These are phyloP conservation scores for Emydocephalus ijimae DNA, from an alignment of 2,113 vertebrate genomes.

Conservation along the genomic window DNA sequence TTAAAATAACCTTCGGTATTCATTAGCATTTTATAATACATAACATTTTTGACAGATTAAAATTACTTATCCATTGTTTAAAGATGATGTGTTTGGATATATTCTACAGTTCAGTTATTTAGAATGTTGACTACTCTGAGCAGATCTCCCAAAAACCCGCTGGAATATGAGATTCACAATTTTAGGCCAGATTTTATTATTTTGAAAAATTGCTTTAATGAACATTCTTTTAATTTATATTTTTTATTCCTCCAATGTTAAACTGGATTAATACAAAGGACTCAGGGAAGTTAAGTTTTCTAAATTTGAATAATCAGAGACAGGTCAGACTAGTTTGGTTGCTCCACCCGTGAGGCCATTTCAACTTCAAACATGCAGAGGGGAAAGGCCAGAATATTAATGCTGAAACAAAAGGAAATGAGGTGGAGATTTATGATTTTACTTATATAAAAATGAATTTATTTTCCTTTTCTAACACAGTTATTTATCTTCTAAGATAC, in stretches of 20 bases:
- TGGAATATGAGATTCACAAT: neutral
- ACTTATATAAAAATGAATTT: neutral
- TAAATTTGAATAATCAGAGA: slow-evolving; percentile 37
- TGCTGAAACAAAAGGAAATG: slow-evolving; percentile 41
- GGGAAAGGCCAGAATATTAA: slow-evolving; percentile 42
- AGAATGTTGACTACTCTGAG: neutral
- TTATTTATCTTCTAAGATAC: neutral
- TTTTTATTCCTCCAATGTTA: neutral
- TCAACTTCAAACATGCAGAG: slow-evolving; percentile 48
- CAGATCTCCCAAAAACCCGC: neutral
- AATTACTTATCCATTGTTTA: neutral
- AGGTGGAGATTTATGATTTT: neutral
- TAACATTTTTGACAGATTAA: neutral
- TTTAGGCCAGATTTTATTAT: neutral
- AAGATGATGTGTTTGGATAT: neutral
- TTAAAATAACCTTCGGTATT: neutral
- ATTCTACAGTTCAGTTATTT: neutral
- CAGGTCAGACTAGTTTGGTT: slow-evolving; percentile 41
- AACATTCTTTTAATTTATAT: neutral
- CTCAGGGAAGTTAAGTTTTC: neutral
- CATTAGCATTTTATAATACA: neutral
- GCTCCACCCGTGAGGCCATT: slow-evolving; percentile 52
- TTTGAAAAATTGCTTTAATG: neutral
- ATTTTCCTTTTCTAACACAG: neutral
- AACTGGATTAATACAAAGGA: neutral